These are phyloP conservation scores for Antennarius maculatus DNA, from an alignment of 2,797 vertebrate species.

Conservation along the genomic window DNA sequence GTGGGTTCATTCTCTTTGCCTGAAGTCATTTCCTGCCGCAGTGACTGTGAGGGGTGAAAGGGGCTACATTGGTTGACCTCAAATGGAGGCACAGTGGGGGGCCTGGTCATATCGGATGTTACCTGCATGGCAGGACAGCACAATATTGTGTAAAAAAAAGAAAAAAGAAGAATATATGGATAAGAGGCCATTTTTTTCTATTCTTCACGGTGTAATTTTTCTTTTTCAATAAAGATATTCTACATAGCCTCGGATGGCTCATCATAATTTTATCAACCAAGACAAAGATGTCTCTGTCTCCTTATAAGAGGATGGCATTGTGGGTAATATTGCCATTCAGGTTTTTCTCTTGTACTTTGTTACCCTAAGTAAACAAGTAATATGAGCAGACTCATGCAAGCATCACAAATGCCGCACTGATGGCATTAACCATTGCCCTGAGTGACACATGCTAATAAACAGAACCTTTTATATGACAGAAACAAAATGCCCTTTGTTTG, in stretches of 20 bases:
- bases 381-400: conserved; percentile 33
- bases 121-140: background rate
- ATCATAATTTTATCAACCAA: conserved; percentile 24
- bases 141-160: conserved; percentile 18
- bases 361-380: conserved; percentile 34
- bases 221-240: no score
- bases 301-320: conserved; percentile 7
- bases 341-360: conserved; percentile 20
- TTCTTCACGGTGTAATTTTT: background rate
- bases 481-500: conserved; percentile 61
- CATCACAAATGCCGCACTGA: conserved; percentile 18
- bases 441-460: conserved; percentile 56
- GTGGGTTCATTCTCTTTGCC: conserved; percentile 63
- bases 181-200: background rate
- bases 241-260: conserved; percentile 8
- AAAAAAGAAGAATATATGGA: background rate
- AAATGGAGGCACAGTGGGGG: conserved; percentile 25
- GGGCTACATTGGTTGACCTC: conserved; percentile 49
- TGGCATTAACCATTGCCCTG: conserved; percentile 46
- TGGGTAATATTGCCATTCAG: conserved; percentile 22
- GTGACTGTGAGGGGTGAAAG: conserved; percentile 36
- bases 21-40: conserved; percentile 75
- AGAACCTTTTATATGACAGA: conserved; percentile 39
- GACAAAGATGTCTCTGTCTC: conserved; percentile 3
- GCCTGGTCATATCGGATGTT: conserved; percentile 13